Base-by-base conservation (phyloP, 1,140 invertebrate species). In the Hormaphis cornu region DNA sequence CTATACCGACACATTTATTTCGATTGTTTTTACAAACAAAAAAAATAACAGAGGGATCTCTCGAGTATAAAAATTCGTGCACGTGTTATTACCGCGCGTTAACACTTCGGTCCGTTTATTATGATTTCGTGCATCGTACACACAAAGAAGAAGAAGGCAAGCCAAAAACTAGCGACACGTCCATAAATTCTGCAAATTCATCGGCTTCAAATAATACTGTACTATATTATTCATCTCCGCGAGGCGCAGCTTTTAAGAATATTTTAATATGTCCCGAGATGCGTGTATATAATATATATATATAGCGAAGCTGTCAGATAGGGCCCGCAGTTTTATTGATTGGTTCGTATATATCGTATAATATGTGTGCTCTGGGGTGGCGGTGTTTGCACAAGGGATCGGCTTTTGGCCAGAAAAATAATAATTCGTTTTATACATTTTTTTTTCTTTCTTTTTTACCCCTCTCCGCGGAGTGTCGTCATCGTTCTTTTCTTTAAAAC, bases 381-480 rank as follows among this genome's bases (percentile, higher is more conserved):
- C 26, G n/a, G 44, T 46, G 61, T 48, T 48, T 66, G 46, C 59
- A 33, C 28, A n/a, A 22, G 61, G 44, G 61, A 66, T 48, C 42
- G 61, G 44, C 40, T 66, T 66, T 66, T 35, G 61, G 61, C 61
- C 40, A 50, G 20, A 48, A 66, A 48, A 66, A 66, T 66, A 66
- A 66, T 66, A 66, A 66, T 66, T 66, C 61, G 61, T 66, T 66
- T 66, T 66, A 33, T 44, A 46, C 40, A 46, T 63, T 44, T 63
- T 61, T 44, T 7, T 46, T 35, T 56, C 3, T 16, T 40, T n/a
- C n/a, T n/a, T 24, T 59, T 30, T 46, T 18, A 33, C n/a, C 42
- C 61, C 26, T 16, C 44, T 35, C 44, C 30, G 37, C 7, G n/a
- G 24, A 33, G 42, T 28, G 26, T 22, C 26, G 44, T 48, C 53